Percentiles rank a stretch among this genome's conserved stretches.
Evolutionary conservation across 2,797 vertebrate genomes (phyloP).

Genomic region (Bradypodion ventrale): DNA sequence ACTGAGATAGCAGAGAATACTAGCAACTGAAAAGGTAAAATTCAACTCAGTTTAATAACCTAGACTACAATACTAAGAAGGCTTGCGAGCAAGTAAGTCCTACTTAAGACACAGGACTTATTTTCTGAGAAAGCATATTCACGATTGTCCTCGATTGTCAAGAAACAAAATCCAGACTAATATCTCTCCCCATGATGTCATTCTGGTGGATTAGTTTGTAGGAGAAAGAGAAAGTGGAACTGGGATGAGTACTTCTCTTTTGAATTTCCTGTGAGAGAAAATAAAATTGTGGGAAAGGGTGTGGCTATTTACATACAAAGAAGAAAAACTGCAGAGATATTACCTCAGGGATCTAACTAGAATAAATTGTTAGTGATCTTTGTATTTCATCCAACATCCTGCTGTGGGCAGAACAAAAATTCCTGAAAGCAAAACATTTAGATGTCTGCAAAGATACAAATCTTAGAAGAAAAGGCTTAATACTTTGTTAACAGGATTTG

Average conservation of each 20-base stretch:
- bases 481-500: too few species aligned
- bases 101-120: too few species aligned
- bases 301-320: slow-evolving; percentile 5
- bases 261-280: background rate
- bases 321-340: background rate
- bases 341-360: background rate
- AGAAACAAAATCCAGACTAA: too few species aligned
- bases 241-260: background rate
- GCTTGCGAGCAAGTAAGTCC: background rate
- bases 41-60: background rate
- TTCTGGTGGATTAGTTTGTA: background rate
- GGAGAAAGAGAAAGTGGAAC: background rate
- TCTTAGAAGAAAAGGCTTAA: too few species aligned
- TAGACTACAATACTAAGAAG: background rate
- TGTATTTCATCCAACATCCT: background rate
- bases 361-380: background rate
- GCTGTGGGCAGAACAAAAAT: background rate
- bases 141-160: too few species aligned
- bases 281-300: background rate
- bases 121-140: too few species aligned
- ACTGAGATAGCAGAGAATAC: background rate
- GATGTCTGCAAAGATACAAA: background rate
- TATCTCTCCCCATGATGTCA: background rate
- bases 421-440: background rate
- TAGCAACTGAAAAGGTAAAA: background rate